Percentiles rank a stretch among this genome's conserved stretches.
Evolutionary conservation across 2,888 invertebrate species (phyloP).

Genomic region (Leptarthrus brevirostris): DNA sequence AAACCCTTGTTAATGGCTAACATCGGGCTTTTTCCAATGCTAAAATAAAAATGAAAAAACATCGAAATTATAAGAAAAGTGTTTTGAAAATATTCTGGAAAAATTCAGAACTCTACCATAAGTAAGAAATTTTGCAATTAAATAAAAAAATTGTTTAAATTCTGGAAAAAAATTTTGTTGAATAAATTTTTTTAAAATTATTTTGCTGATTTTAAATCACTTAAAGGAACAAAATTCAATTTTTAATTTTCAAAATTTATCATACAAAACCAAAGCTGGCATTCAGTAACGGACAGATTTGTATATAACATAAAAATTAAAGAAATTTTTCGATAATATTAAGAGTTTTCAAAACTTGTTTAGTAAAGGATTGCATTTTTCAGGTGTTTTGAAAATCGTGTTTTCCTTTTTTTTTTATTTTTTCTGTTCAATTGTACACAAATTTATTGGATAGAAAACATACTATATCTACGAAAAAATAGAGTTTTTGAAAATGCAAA

Average conservation of each 20-base stretch:
- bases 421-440: too few species aligned
- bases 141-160: conserved; percentile 17
- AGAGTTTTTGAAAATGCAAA: too few species aligned
- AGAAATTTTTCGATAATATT: background rate
- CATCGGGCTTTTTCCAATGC: conserved; percentile 82
- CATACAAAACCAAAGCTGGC: conserved; percentile 46
- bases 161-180: conserved; percentile 3
- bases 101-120: conserved; percentile 5
- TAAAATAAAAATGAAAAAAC: conserved; percentile 60
- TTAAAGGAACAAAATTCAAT: background rate
- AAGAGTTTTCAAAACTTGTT: background rate
- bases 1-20: conserved; percentile 88
- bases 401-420: too few species aligned
- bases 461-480: too few species aligned
- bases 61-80: conserved; percentile 43
- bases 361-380: background rate
- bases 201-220: too few species aligned
- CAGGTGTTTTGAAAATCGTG: too few species aligned
- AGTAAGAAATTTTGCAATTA: background rate
- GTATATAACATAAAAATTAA: conserved; percentile 30
- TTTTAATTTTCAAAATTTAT: conserved; percentile 17
- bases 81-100: conserved; percentile 26
- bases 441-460: too few species aligned
- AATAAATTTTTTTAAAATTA: too few species aligned
- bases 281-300: conserved; percentile 46